Evolutionary conservation across 35 echinoderm and acorn worm genomes (phyloP).

Genomic region (Ophiothrix spiculata): DNA sequence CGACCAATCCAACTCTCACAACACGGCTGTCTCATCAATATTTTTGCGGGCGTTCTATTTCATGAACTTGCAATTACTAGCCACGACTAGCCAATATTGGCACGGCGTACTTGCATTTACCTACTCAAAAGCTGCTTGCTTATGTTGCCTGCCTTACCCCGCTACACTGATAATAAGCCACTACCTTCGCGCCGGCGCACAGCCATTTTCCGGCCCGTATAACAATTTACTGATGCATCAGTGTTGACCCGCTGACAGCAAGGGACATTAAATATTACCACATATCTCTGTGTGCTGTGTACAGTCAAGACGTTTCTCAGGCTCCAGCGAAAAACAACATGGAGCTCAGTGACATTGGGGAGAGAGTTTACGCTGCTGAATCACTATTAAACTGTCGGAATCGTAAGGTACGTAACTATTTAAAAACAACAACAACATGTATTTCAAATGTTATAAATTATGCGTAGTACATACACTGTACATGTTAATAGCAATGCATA

Average conservation of each 20-base stretch:
- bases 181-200: constrained; percentile 12
- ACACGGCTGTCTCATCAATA: constrained; percentile 1
- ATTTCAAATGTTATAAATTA: no score
- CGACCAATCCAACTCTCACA: background rate
- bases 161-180: background rate
- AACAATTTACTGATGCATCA: constrained; percentile 13
- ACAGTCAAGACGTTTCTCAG: no score
- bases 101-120: background rate
- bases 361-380: constrained; percentile 96
- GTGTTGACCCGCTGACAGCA: constrained; percentile 2
- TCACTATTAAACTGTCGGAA: constrained; percentile 67
- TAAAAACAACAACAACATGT: no score
- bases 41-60: background rate
- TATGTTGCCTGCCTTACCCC: constrained; percentile 1
- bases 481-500: background rate
- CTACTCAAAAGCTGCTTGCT: background rate
- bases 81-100: background rate
- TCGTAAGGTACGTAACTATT: constrained; percentile 91
- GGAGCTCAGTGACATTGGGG: constrained; percentile 64
- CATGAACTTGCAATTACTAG: no score
- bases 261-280: constrained; percentile 10
- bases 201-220: constrained; percentile 11
- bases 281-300: no score
- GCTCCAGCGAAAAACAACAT: constrained; percentile 13
- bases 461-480: no score